A percentile compares a stretch with the other conserved stretches of the same genome.
Evolutionary conservation across 1,140 invertebrate genomes (phyloP).

Genomic region (Monomorium pharaonis): DNA sequence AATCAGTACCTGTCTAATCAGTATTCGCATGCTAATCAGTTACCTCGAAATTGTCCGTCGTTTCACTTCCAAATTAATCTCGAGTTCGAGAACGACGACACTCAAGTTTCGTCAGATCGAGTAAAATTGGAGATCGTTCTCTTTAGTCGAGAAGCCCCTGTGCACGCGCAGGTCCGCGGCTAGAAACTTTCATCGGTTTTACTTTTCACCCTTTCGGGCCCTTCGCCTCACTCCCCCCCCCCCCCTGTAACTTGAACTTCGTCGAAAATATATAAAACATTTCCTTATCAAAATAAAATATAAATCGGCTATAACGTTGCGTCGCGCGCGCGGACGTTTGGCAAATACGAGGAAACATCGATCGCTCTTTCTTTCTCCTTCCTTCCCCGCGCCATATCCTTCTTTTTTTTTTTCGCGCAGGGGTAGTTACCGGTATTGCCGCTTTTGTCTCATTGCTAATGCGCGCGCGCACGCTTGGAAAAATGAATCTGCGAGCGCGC

Average conservation of each 20-base stretch:
- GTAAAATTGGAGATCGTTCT: background rate
- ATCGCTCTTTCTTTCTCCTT: constrained; percentile 65
- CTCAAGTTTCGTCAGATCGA: background rate
- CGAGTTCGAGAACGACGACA: background rate
- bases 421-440: constrained; percentile 51
- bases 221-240: constrained; percentile 14
- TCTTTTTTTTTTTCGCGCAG: background rate
- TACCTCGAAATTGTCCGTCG: background rate
- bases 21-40: too few relatives aligned
- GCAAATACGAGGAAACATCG: constrained; percentile 76
- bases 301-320: constrained; percentile 78
- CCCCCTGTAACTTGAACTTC: constrained; percentile 57
- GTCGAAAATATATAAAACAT: constrained; percentile 77
- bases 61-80: background rate
- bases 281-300: constrained; percentile 80
- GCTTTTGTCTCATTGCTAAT: constrained; percentile 54
- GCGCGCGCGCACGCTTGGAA: background rate
- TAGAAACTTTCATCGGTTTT: constrained; percentile 51
- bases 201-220: constrained; percentile 38
- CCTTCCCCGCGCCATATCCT: constrained; percentile 22
- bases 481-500: background rate
- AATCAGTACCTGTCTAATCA: too few relatives aligned
- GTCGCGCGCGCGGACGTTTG: constrained; percentile 55
- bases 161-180: background rate
- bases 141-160: background rate